Evolutionary conservation across 2,888 invertebrate species (phyloP).

Genomic region (Rotaria socialis): DNA sequence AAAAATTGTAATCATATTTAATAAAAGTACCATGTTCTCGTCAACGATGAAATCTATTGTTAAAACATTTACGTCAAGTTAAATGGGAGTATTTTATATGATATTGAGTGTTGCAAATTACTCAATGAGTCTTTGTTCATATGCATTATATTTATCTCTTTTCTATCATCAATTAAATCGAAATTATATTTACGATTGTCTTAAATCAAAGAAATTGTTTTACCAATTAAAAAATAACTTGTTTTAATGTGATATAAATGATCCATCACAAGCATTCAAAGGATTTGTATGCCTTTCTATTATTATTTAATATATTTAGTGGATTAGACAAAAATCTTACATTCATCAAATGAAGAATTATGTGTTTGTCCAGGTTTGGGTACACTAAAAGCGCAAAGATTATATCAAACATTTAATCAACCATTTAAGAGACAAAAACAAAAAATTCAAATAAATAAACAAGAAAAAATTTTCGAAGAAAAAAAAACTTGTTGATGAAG

Average conservation of each 20-base stretch:
- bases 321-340: slow-evolving; percentile 49
- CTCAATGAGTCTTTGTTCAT: slow-evolving; percentile 75
- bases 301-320: slow-evolving; percentile 74
- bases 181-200: slow-evolving; percentile 83
- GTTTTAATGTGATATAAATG: too few species aligned
- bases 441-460: slow-evolving; percentile 4
- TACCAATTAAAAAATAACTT: too few species aligned
- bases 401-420: slow-evolving; percentile 44
- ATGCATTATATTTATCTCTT: slow-evolving; percentile 59
- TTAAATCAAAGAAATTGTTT: slow-evolving; percentile 80
- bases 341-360: slow-evolving; percentile 70
- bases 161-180: slow-evolving; percentile 64
- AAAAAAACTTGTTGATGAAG: too few species aligned
- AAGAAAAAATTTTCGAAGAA: too few species aligned
- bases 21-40: not conserved
- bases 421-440: slow-evolving; percentile 43
- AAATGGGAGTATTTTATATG: slow-evolving; percentile 78
- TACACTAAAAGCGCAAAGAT: slow-evolving; percentile 69
- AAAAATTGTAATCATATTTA: not conserved
- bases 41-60: slow-evolving; percentile 81
- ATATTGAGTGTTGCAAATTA: slow-evolving; percentile 78
- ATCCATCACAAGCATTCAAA: too few species aligned
- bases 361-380: slow-evolving; percentile 85
- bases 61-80: slow-evolving; percentile 78
- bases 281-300: slow-evolving; percentile 84